These are phyloP conservation scores for Eulemur albifrons DNA, from an alignment of 2,797 vertebrate species.

Conservation along the genomic window DNA sequence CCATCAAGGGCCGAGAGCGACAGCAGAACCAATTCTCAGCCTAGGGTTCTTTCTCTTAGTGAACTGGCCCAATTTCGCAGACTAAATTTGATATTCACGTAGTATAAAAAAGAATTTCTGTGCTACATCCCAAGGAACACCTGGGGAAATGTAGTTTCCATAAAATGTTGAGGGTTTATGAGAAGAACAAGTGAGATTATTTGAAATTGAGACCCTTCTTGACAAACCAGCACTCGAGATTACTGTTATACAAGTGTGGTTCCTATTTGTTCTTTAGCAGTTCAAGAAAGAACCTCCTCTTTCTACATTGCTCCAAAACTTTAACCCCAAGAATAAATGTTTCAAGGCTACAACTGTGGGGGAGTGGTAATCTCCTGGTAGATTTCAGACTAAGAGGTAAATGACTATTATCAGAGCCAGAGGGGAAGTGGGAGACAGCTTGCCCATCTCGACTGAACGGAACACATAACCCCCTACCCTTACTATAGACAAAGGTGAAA, in stretches of 20 bases:
- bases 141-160: conserved; percentile 32
- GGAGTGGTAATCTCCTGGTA: not conserved
- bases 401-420: not conserved
- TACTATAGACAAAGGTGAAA: not conserved
- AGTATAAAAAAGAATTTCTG: not conserved
- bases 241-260: not conserved
- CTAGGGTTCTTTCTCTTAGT: not conserved
- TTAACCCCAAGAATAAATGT: not conserved
- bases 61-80: not conserved
- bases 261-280: not conserved
- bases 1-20: not conserved
- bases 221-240: not conserved
- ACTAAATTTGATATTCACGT: not conserved
- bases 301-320: not conserved
- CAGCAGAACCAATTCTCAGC: not conserved
- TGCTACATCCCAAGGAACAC: not conserved
- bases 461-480: not conserved
- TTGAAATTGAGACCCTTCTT: not conserved
- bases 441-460: not conserved
- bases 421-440: not conserved
- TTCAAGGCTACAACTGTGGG: rapidly evolving
- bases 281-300: not conserved
- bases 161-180: conserved; percentile 5
- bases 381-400: not conserved
- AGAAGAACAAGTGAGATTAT: conserved; percentile 44